Evolutionary conservation across 2,888 invertebrate species (phyloP).

Genomic region (Hirtodrosophila alboralis): DNA sequence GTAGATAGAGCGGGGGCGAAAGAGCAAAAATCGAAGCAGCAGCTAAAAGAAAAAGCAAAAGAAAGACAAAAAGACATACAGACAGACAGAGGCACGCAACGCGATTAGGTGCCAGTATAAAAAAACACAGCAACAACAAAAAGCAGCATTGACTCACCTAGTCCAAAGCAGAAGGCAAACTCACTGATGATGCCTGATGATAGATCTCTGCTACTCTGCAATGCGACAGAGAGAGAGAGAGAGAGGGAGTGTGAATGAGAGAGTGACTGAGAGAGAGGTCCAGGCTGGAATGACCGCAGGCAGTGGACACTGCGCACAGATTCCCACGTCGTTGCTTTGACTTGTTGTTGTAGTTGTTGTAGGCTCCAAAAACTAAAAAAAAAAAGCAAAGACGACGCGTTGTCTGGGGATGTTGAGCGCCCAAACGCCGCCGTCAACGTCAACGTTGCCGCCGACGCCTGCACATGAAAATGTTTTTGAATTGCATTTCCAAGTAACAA

Average conservation of each 20-base stretch:
- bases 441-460: conserved; percentile 20
- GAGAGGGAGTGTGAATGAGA: neutral
- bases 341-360: conserved; percentile 9
- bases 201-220: conserved; percentile 48
- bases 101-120: conserved; percentile 36
- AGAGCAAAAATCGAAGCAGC: conserved; percentile 17
- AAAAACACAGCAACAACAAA: conserved; percentile 37
- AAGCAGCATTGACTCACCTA: conserved; percentile 71
- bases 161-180: conserved; percentile 24
- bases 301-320: conserved; percentile 38
- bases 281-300: conserved; percentile 14
- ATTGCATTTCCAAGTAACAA: conserved; percentile 78
- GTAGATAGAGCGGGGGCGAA: conserved; percentile 23
- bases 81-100: conserved; percentile 31
- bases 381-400: conserved; percentile 45
- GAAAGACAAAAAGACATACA: conserved; percentile 25
- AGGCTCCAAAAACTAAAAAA: conserved; percentile 31
- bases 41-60: conserved; percentile 37
- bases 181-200: conserved; percentile 46
- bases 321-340: conserved; percentile 28
- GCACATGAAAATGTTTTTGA: conserved; percentile 69
- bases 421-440: conserved; percentile 28
- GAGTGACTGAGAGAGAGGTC: conserved; percentile 6
- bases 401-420: conserved; percentile 48
- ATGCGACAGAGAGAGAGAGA: conserved; percentile 2